A percentile compares a stretch with the other conserved stretches of the same genome.
Conservation (phyloP, 2,797 vertebrate species). For the Mycteria americana region DNA sequence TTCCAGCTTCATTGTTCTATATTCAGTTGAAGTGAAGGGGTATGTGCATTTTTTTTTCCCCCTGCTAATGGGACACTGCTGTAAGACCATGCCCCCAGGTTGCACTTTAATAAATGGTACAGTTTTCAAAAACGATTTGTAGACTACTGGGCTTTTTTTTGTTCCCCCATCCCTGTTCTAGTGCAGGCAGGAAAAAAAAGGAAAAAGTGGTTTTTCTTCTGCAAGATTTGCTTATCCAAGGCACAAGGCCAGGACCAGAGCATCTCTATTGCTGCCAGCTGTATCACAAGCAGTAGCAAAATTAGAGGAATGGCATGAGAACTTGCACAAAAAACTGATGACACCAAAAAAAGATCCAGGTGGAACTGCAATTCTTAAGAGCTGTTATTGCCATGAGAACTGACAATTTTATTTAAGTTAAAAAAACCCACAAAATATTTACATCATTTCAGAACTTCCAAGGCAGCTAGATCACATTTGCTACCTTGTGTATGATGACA, state of each 20-base stretch:
- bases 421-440: background rate
- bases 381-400: background rate
- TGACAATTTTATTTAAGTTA: conserved; percentile 46
- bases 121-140: conserved; percentile 2
- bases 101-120: conserved; percentile 70
- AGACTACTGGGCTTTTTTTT: background rate
- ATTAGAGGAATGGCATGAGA: background rate
- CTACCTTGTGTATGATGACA: background rate
- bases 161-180: fast-evolving
- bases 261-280: background rate
- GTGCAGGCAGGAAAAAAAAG: background rate
- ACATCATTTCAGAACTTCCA: background rate
- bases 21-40: background rate
- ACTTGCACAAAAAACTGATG: background rate
- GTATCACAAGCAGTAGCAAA: background rate
- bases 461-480: background rate
- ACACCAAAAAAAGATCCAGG: background rate
- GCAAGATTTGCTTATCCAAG: background rate
- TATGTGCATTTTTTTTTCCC: background rate
- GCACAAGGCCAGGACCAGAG: background rate
- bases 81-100: conserved; percentile 29
- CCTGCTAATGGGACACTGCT: conserved; percentile 11
- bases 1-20: background rate
- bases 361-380: background rate
- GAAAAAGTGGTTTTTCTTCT: background rate